Evolutionary conservation across 2,113 vertebrate genomes (phyloP).

Genomic region (Poeciliopsis turrubarensis): DNA sequence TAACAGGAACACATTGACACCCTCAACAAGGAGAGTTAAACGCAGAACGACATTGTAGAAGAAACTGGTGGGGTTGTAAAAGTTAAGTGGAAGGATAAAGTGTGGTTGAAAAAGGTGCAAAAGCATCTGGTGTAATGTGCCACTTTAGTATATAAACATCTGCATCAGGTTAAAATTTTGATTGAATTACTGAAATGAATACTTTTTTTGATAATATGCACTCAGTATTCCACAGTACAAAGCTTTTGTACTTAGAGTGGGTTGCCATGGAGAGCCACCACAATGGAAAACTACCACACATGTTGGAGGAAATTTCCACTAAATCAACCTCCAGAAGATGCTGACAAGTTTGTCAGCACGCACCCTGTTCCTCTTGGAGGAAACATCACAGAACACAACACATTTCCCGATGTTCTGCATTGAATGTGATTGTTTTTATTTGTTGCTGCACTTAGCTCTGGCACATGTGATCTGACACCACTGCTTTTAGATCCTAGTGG

Average conservation of each 20-base stretch:
- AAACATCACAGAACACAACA: neutral
- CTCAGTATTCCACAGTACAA: neutral
- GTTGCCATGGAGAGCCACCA: neutral
- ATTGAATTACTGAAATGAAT: neutral
- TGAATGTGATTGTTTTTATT: neutral
- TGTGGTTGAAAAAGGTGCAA: neutral
- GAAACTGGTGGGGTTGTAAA: neutral
- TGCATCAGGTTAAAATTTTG: neutral
- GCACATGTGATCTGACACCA: conserved; percentile 2
- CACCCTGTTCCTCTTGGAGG: neutral
- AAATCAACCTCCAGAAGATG: neutral
- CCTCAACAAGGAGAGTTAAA: neutral
- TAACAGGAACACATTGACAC: neutral
- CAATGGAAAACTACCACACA: neutral
- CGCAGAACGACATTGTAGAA: neutral
- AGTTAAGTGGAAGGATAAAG: neutral
- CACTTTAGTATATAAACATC: neutral
- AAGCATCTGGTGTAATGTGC: too few species aligned
- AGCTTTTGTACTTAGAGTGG: neutral
- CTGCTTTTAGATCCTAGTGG: conserved; percentile 10
- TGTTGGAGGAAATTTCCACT: neutral
- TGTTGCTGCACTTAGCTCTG: neutral
- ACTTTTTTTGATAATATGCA: neutral
- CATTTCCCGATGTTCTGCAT: neutral
- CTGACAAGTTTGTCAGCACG: neutral